These are phyloP conservation scores for Miniopterus natalensis DNA, from an alignment of 2,113 vertebrate species.

Conservation along the genomic window DNA sequence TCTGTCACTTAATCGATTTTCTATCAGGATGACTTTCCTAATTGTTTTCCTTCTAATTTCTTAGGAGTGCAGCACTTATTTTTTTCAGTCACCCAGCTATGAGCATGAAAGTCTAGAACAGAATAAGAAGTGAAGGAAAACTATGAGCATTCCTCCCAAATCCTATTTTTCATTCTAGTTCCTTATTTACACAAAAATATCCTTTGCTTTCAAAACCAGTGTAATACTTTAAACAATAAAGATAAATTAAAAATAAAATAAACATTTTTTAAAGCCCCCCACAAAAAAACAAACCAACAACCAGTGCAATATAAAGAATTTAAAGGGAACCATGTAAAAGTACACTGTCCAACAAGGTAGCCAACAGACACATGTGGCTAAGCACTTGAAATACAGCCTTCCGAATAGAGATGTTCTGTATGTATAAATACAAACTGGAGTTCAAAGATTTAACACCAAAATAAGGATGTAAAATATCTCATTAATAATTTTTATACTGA, in stretches of 20 bases:
- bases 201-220: slow-evolving; percentile 58
- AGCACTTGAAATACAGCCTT: background rate
- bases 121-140: background rate
- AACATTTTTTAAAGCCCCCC: too few species aligned
- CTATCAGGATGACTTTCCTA: slow-evolving; percentile 19
- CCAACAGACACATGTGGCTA: background rate
- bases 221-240: background rate
- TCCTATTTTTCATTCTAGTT: background rate
- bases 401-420: background rate
- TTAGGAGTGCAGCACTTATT: background rate
- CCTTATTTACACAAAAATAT: slow-evolving; percentile 39
- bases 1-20: slow-evolving; percentile 4
- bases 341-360: background rate
- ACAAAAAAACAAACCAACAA: background rate
- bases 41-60: slow-evolving; percentile 46
- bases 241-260: too few species aligned
- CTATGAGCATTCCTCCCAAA: background rate
- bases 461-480: background rate
- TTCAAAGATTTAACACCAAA: slow-evolving; percentile 54
- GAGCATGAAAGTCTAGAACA: background rate
- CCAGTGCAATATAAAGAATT: background rate
- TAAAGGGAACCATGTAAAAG: background rate
- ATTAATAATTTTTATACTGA: slow-evolving; percentile 43
- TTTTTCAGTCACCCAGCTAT: background rate
- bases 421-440: background rate